A percentile compares a stretch with the other conserved stretches of the same genome.
These are phyloP conservation scores for Subacronicta megacephala DNA, from an alignment of 2,888 invertebrate species.

Conservation along the genomic window DNA sequence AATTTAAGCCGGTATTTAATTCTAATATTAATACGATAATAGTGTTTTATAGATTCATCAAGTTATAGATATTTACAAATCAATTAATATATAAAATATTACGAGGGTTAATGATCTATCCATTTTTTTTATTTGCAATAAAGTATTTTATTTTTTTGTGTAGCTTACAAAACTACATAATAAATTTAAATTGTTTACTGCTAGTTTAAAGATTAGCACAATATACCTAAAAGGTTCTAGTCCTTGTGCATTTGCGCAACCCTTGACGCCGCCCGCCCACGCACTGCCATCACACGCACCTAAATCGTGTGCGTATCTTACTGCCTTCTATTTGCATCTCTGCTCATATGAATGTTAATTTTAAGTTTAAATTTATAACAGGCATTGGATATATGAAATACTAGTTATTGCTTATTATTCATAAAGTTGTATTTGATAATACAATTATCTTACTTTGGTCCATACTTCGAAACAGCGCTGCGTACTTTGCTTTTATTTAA, in stretches of 20 bases:
- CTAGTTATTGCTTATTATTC: slow-evolving; percentile 8
- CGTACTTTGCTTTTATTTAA: too few species aligned
- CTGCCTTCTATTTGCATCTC: slow-evolving; percentile 7
- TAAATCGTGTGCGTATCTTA: not conserved
- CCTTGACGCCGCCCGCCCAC: slow-evolving; percentile 61
- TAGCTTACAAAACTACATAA: not conserved
- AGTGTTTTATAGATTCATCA: too few species aligned
- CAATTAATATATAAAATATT: too few species aligned
- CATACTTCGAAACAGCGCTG: not conserved
- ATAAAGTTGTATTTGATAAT: not conserved
- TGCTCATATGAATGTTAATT: not conserved
- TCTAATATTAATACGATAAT: too few species aligned
- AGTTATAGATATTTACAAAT: too few species aligned
- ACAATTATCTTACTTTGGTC: not conserved
- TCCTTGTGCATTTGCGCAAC: slow-evolving; percentile 66
- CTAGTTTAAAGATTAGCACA: not conserved
- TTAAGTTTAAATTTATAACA: not conserved
- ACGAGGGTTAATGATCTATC: too few species aligned
- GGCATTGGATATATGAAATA: slow-evolving; percentile 6
- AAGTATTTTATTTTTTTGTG: not conserved
- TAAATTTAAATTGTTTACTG: not conserved
- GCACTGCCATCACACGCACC: slow-evolving; percentile 10
- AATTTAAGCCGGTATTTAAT: too few species aligned
- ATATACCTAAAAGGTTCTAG: slow-evolving; percentile 17
- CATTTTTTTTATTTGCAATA: too few species aligned